Base-by-base conservation (phyloP, 1,140 invertebrate species). In the Chironomus tepperi region DNA sequence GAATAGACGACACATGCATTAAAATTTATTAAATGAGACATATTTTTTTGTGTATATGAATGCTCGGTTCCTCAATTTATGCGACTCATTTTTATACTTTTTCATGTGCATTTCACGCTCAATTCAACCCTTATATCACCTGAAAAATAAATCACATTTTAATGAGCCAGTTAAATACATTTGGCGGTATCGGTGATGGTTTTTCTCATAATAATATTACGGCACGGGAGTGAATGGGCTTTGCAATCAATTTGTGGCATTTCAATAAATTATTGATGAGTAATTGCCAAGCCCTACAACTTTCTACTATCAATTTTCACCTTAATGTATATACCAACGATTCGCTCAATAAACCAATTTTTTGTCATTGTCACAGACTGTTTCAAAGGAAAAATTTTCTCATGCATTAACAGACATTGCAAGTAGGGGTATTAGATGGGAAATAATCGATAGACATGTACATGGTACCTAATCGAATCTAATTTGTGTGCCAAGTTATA, bases 241-340 rank as follows among this genome's bases (percentile, higher is more conserved):
- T 9, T 57, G 47, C 47, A 57, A 57, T 57, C 47, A 57, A 57
- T 57, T 57, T 57, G 47, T 57, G 47, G 47, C n/a, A 12, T 57
- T n/a, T 57, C 47, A 57, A 57, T 57, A 57, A 57, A 57, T 57
- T 57, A 57, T 57, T 57, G 47, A 57, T 57, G 12, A 57, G 47
- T 57, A 57, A 57, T 57, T 57, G 47, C 47, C 47, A 57, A 15
- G 24, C 24, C 24, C 24, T 34, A 34, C 24, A 34, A 34, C 1
- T 5, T 34, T 34, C 24, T 34, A 34, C 24, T 34, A 34, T 34
- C 24, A 34, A 34, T 34, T 34, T 34, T 34, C 24, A 34, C 24
- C 24, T 34, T 34, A 34, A 34, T 34, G 24, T 34, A 34, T 34
- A 34, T 34, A 1, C 24, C 24, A 34, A 34, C 24, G 24, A 34